These are phyloP conservation scores for Teinopalpus imperialis DNA, from an alignment of 2,888 invertebrate species.

Conservation along the genomic window DNA sequence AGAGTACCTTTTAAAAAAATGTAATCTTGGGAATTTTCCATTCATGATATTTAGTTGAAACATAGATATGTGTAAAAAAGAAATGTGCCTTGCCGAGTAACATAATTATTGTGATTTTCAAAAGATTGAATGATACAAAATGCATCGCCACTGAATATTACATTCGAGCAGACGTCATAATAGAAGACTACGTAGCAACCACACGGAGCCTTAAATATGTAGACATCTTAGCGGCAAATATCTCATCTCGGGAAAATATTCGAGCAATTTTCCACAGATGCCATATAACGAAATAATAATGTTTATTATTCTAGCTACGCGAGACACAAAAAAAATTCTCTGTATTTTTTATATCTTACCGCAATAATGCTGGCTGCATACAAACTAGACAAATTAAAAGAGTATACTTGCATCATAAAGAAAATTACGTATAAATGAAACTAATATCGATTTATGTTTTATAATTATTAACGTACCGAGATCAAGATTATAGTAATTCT, in stretches of 20 bases:
- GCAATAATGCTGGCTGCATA: too few species aligned
- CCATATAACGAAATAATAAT: slow-evolving; percentile 31
- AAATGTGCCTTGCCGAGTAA: background rate
- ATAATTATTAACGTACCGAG: background rate
- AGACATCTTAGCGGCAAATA: slow-evolving; percentile 30
- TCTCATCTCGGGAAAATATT: slow-evolving; percentile 22
- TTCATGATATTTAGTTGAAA: too few species aligned
- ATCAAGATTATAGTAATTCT: slow-evolving; percentile 1
- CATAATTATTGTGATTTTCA: slow-evolving; percentile 3
- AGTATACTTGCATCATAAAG: too few species aligned
- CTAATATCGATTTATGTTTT: background rate
- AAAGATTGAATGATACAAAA: slow-evolving; percentile 70
- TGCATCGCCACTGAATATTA: slow-evolving; percentile 59
- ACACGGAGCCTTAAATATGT: slow-evolving; percentile 45
- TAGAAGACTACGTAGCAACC: slow-evolving; percentile 47
- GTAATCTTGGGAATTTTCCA: too few species aligned
- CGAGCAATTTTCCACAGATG: slow-evolving; percentile 18
- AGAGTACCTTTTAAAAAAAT: too few species aligned
- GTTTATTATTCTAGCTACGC: too few species aligned
- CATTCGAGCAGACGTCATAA: slow-evolving; percentile 49
- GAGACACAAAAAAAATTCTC: too few species aligned
- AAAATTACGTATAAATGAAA: too few species aligned
- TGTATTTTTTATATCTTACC: too few species aligned
- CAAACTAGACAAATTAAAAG: too few species aligned
- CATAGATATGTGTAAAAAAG: too few species aligned